Base-by-base conservation (phyloP, 2,888 invertebrate genomes). In the Microctonus hyperodae region DNA sequence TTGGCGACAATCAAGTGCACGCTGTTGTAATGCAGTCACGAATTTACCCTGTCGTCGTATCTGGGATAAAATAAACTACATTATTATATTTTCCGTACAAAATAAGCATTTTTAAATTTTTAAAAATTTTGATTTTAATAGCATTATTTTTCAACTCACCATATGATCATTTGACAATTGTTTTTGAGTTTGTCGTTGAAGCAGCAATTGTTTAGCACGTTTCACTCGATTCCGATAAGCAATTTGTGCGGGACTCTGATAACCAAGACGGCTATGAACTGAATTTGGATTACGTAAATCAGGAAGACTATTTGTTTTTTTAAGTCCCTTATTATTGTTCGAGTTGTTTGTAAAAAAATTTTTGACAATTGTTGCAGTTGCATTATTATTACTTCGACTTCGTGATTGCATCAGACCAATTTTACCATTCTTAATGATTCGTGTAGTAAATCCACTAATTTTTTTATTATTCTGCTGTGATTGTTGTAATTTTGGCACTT, bases 151-250 rank as follows among this genome's bases (percentile, higher is more conserved):
- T 13, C 16, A 51, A 75, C 73, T 78, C 73, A 81, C 82, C 77
- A 76, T 73, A 37, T 81, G 75, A 51, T 81, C 79, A 69, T 75
- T 81, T 33, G 79, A 78, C 28, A 76, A 68, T 40, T 72, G 75
- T 65, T 78, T 77, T 62, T 83, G 82, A 71, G 72, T 82, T 35
- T 81, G 81, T 53, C 79, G 72, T 65, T 83, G 82, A 9, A 81
- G 67, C 7, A 83, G 64, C 23, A 82, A 69, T 69, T 81, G 82
- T 31, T 83, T 83, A 1, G 81, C 81, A 50, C 81, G 74, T 67
- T 83, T 83, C 25, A 83, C 80, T 48, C 81, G 79, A 71, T 82
- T 83, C 65, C 83, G 75, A 66, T 83, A 83, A 48, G 83, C 83
- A 44, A 82, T 74, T 65, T 83, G 83, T 25, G 80, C 79, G 20